These are phyloP conservation scores for Drosophila setosimentum DNA, from an alignment of 2,888 invertebrate species.

Conservation along the genomic window DNA sequence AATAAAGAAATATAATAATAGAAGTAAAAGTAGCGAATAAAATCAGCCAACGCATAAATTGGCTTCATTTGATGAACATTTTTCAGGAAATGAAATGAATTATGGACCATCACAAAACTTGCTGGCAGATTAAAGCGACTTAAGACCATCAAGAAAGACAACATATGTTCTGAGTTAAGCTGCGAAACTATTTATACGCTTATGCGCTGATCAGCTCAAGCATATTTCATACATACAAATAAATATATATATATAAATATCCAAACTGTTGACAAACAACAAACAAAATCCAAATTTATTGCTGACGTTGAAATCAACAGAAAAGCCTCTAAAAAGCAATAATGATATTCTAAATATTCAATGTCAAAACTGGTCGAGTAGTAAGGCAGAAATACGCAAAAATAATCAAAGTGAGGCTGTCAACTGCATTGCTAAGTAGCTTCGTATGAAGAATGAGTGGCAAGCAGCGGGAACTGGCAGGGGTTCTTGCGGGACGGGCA, in stretches of 20 bases:
- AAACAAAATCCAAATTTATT: slow-evolving; percentile 33
- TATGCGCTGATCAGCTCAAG: background rate
- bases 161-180: slow-evolving; percentile 44
- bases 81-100: slow-evolving; percentile 63
- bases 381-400: slow-evolving; percentile 53
- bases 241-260: background rate
- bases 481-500: slow-evolving; percentile 2
- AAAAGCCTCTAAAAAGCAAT: slow-evolving; percentile 10
- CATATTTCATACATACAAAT: background rate
- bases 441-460: slow-evolving; percentile 14
- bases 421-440: slow-evolving; percentile 73
- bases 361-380: slow-evolving; percentile 69
- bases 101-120: slow-evolving; percentile 39
- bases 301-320: slow-evolving; percentile 36
- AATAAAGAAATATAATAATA: slow-evolving; percentile 9
- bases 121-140: slow-evolving; percentile 46
- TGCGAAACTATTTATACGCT: slow-evolving; percentile 19
- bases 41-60: slow-evolving; percentile 42
- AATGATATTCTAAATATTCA: slow-evolving; percentile 62
- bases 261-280: slow-evolving; percentile 55
- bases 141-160: slow-evolving; percentile 26
- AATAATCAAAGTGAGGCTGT: slow-evolving; percentile 63
- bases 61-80: slow-evolving; percentile 58
- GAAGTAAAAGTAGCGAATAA: slow-evolving; percentile 26
- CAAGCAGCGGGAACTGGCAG: background rate